These are phyloP conservation scores for Cataglyphis rosenhaueri DNA, from an alignment of 2,888 invertebrate species.

Conservation along the genomic window DNA sequence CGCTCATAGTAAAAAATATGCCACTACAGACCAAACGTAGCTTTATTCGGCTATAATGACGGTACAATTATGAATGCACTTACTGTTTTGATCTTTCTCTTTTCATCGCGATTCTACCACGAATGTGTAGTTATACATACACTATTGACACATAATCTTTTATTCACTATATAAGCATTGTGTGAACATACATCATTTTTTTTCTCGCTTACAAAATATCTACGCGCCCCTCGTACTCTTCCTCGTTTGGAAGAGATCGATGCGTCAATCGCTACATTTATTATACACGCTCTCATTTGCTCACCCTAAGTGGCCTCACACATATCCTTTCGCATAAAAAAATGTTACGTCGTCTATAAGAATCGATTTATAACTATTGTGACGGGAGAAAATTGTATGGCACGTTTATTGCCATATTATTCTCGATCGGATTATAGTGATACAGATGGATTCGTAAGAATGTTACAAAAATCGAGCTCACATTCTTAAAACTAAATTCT, in stretches of 20 bases:
- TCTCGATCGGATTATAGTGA: slow-evolving; percentile 56
- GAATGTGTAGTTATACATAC: slow-evolving; percentile 63
- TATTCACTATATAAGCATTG: slow-evolving; percentile 82
- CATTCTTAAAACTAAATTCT: neutral
- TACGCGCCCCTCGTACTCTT: slow-evolving; percentile 65
- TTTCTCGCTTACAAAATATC: slow-evolving; percentile 84
- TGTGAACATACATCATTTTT: slow-evolving; percentile 79
- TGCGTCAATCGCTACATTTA: slow-evolving; percentile 66
- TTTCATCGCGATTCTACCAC: slow-evolving; percentile 32
- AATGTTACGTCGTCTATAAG: slow-evolving; percentile 65
- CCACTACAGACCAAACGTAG: slow-evolving; percentile 59
- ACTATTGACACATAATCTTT: slow-evolving; percentile 83
- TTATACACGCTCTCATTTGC: slow-evolving; percentile 78
- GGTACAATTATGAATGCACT: slow-evolving; percentile 58
- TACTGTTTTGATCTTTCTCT: slow-evolving; percentile 48
- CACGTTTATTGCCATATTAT: slow-evolving; percentile 63
- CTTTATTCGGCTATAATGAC: slow-evolving; percentile 59
- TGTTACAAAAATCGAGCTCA: neutral
- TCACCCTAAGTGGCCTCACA: slow-evolving; percentile 72
- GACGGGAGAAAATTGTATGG: slow-evolving; percentile 44
- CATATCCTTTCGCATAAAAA: slow-evolving; percentile 64
- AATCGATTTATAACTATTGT: slow-evolving; percentile 66
- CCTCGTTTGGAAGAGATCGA: neutral
- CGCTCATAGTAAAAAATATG: slow-evolving; percentile 18
- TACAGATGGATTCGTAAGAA: neutral